Percentiles rank a stretch among this genome's conserved stretches.
phyloP scores from a whole-genome alignment of 2,888 invertebrate species.

The Eulithis testata region DNA sequence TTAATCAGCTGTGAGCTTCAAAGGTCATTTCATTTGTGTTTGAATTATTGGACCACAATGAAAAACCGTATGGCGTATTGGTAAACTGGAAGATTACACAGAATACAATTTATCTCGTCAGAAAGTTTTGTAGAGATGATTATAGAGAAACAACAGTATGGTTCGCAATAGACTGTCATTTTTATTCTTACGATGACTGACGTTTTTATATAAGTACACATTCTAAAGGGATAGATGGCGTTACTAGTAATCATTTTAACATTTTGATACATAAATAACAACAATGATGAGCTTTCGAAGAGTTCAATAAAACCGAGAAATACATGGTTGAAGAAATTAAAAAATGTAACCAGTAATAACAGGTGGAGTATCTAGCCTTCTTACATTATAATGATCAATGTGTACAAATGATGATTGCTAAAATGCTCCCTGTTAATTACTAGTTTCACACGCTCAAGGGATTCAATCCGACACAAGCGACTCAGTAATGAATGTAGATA shows the following conservation, averaged over 20 bases:
- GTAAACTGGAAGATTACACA: too few species aligned
- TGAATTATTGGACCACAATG: background rate
- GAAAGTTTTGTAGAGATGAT: background rate
- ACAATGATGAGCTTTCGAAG: slow-evolving; percentile 1
- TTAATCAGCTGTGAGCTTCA: slow-evolving; percentile 31
- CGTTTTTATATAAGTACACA: too few species aligned
- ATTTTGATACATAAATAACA: too few species aligned
- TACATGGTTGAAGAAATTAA: slow-evolving; percentile 2
- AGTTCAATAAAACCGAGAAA: background rate
- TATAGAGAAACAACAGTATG: too few species aligned
- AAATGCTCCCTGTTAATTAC: slow-evolving; percentile 35
- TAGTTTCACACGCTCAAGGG: slow-evolving; percentile 36
- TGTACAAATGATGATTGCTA: slow-evolving; percentile 32
- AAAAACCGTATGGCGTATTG: too few species aligned
- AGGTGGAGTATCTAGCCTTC: slow-evolving; percentile 13
- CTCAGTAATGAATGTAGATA: slow-evolving; percentile 36
- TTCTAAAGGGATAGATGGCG: too few species aligned
- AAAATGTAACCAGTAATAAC: slow-evolving; percentile 10
- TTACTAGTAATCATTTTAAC: too few species aligned
- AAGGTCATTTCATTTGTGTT: slow-evolving; percentile 7
- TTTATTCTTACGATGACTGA: too few species aligned
- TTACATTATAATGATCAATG: slow-evolving; percentile 30
- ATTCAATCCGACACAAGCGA: slow-evolving; percentile 24
- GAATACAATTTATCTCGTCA: too few species aligned
- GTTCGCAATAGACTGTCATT: too few species aligned